These are phyloP conservation scores for Perizoma affinitatum DNA, from an alignment of 2,888 invertebrate genomes.

Conservation along the genomic window DNA sequence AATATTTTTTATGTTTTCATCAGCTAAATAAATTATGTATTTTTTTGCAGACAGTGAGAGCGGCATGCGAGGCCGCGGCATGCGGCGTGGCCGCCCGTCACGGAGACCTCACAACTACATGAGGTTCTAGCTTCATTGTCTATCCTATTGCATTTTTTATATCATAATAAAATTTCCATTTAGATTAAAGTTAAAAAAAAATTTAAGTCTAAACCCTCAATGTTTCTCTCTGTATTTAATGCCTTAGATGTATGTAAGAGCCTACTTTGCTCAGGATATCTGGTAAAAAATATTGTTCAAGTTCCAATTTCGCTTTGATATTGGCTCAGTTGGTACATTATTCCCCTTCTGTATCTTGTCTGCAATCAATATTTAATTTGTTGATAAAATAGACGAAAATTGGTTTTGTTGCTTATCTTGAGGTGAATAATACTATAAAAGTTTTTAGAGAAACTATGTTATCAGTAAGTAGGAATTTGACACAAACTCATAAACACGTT, in stretches of 20 bases:
- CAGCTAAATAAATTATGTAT: slow-evolving; percentile 6
- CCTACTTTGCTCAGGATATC: not conserved
- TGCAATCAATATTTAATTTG: slow-evolving; percentile 14
- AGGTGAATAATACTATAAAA: not conserved
- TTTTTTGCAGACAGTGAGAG: slow-evolving; percentile 71
- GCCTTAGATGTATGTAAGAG: too few relatives aligned
- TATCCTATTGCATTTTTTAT: slow-evolving; percentile 27
- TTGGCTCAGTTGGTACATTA: slow-evolving; percentile 15
- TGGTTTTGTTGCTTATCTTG: slow-evolving; percentile 4
- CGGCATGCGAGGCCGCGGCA: slow-evolving; percentile 71
- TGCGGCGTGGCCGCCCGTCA: slow-evolving; percentile 69
- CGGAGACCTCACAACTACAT: slow-evolving; percentile 68
- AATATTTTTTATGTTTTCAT: too few relatives aligned
- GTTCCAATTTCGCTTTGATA: not conserved
- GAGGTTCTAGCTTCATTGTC: slow-evolving; percentile 57
- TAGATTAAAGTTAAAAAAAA: not conserved
- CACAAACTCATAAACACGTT: not conserved
- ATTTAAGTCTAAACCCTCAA: slow-evolving; percentile 1
- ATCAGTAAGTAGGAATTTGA: not conserved
- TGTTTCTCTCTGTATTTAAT: slow-evolving; percentile 6
- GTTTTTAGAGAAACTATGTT: not conserved
- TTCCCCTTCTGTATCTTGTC: slow-evolving; percentile 23
- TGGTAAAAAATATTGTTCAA: not conserved
- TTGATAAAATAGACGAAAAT: slow-evolving; percentile 18
- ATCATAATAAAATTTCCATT: slow-evolving; percentile 30